Conservation (phyloP, 35 echinoderm and acorn worm species). For the Eucidaris tribuloides region DNA sequence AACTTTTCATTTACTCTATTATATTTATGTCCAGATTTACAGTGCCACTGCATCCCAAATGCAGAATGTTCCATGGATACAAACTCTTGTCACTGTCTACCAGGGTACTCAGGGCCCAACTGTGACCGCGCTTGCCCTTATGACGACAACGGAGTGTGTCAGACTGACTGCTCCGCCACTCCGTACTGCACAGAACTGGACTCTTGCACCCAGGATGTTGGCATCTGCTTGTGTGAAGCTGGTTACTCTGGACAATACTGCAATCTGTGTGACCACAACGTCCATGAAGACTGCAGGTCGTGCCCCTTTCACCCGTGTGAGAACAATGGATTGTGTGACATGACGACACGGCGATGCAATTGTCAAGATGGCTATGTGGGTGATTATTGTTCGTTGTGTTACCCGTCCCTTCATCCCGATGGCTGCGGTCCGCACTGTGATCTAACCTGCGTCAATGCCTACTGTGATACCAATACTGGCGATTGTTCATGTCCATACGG, state of each 20-base stretch:
- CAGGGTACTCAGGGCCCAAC: slow-evolving; percentile 38
- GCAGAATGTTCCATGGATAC: slow-evolving; percentile 5
- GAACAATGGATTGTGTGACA: slow-evolving; percentile 46
- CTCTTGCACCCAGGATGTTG: slow-evolving; percentile 9
- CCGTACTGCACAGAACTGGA: not conserved
- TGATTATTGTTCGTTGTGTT: slow-evolving; percentile 39
- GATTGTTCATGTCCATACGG: slow-evolving; percentile 42
- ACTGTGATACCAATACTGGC: slow-evolving; percentile 27
- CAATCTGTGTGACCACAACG: slow-evolving; percentile 37
- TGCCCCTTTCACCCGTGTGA: slow-evolving; percentile 37
- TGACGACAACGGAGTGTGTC: not conserved
- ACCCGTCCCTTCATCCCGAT: slow-evolving; percentile 27
- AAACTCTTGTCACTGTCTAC: slow-evolving; percentile 15
- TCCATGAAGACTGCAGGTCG: slow-evolving; percentile 10
- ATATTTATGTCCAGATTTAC: slow-evolving; percentile 24
- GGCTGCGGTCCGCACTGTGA: slow-evolving; percentile 44
- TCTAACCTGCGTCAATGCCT: slow-evolving; percentile 26
- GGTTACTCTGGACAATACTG: slow-evolving; percentile 56
- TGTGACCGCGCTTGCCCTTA: slow-evolving; percentile 60
- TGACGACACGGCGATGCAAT: slow-evolving; percentile 4
- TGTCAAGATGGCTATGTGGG: slow-evolving; percentile 46
- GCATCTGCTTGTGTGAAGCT: slow-evolving; percentile 25
- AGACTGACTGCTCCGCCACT: not conserved
- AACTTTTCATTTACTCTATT: no score
- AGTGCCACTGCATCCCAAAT: slow-evolving; percentile 42